Evolutionary conservation across 2,888 invertebrate species (phyloP).

Genomic region (Oscheius sp.): DNA sequence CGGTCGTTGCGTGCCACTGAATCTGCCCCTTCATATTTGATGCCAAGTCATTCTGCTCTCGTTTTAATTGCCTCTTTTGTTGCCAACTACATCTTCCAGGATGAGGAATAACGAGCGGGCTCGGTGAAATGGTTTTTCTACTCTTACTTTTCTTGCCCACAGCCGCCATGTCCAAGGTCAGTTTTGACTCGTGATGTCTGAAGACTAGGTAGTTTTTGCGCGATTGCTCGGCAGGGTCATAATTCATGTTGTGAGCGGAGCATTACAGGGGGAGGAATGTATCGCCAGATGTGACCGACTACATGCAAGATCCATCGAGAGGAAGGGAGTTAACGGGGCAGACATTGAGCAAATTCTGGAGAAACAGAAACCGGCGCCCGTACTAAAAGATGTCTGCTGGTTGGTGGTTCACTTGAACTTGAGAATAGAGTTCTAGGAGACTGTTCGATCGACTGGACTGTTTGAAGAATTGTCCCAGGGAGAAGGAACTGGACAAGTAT

Average conservation of each 20-base stretch:
- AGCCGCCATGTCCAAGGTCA: not conserved
- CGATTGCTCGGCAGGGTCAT: slow-evolving; percentile 9
- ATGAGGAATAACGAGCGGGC: not conserved
- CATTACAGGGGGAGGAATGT: slow-evolving; percentile 21
- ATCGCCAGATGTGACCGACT: slow-evolving; percentile 49
- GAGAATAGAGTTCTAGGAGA: slow-evolving; percentile 33
- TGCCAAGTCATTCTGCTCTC: slow-evolving; percentile 20
- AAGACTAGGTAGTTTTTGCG: slow-evolving; percentile 15
- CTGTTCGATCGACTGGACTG: slow-evolving; percentile 56
- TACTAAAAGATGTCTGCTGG: slow-evolving; percentile 55
- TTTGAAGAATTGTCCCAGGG: slow-evolving; percentile 49
- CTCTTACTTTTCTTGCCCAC: not conserved
- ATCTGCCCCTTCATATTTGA: slow-evolving; percentile 25
- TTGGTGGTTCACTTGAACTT: not conserved
- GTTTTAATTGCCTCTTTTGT: slow-evolving; percentile 12
- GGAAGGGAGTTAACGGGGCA: slow-evolving; percentile 50
- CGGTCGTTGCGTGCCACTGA: slow-evolving; percentile 17
- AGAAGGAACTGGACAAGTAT: slow-evolving; percentile 45
- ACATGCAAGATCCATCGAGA: slow-evolving; percentile 47
- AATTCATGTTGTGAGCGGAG: slow-evolving; percentile 5
- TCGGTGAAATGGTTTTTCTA: not conserved
- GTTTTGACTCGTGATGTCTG: not conserved
- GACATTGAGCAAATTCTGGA: slow-evolving; percentile 45
- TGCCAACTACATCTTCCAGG: not conserved
- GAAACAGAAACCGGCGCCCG: slow-evolving; percentile 51